These are phyloP conservation scores for Lepeophtheirus nordmannii DNA, from an alignment of 2,888 invertebrate species.

Conservation along the genomic window DNA sequence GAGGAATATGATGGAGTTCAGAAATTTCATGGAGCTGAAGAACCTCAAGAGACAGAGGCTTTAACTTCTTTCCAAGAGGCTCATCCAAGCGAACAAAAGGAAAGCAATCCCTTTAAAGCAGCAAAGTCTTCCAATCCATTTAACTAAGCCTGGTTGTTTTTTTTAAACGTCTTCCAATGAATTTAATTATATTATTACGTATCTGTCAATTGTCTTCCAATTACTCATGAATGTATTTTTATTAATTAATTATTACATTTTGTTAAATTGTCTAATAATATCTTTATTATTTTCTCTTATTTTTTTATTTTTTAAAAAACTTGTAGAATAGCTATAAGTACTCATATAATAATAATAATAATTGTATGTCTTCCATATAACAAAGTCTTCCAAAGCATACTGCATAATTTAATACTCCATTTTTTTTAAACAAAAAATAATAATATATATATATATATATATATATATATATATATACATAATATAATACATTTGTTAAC, in stretches of 20 bases:
- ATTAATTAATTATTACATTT: neutral
- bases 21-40: neutral
- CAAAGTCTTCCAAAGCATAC: neutral
- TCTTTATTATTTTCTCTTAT: neutral
- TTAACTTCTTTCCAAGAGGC: neutral
- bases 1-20: neutral
- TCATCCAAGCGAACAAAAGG: neutral
- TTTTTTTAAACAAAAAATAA: neutral
- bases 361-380: neutral
- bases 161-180: too few species aligned
- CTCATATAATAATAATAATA: neutral
- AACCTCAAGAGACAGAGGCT: neutral
- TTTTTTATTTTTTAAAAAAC: neutral
- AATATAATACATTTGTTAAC: neutral
- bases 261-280: neutral
- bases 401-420: neutral
- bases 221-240: neutral
- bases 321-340: neutral
- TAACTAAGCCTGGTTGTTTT: neutral
- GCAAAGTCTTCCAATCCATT: conserved; percentile 3
- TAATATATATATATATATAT: too few species aligned
- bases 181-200: too few species aligned
- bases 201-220: too few species aligned
- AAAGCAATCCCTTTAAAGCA: neutral
- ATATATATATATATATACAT: too few species aligned